Evolutionary conservation across 1,140 invertebrate genomes (phyloP), one percentile per base, ranked within the genome.

Genomic region (Papilio dardanus): DNA sequence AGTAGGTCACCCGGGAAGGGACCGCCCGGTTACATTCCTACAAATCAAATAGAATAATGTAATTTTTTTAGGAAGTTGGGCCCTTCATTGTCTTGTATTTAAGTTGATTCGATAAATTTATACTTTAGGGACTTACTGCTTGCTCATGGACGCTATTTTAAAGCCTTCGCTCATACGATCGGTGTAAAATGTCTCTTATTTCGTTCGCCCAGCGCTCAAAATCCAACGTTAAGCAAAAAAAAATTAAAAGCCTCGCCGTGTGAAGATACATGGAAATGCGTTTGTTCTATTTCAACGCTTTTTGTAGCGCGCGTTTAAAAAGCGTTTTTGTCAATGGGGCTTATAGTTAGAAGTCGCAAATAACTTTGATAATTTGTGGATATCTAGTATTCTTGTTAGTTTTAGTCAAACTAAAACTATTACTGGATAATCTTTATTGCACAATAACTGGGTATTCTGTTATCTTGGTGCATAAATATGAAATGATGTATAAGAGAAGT

Each of bases 1-100:
- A 71, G 33, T 71, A 40, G 68, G 68, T 71, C 68, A 71, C 68
- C 68, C 40, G 68, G 68, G 68, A 71, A 21, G 68, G 19, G 35
- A 42, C 68, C 68, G 14, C 35, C 21, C 24, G 42, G 35, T 42
- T 46, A 46, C 42, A 46, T 46, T 46, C 5, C 42, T n/a, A 46
- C 42, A 46, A 46, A 46, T 46, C 42, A 46, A 46, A 46, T 46
- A 46, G 42, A 46, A 46, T 46, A 46, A 46, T 46, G 42, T 46
- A 46, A 46, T 46, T 46, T 16, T 46, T 46, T 46, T 7, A 46
- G 42, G 42, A 46, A 46, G 42, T 46, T 46, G 42, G n/a, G 16
- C n/a, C 42, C 42, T 46, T 46, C n/a, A 46, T 46, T 46, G 42
- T 46, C 6, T 46, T 46, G n/a, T 46, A 46, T 46, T 46, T 46